Conservation (phyloP, 2,113 vertebrate species). For the Pollachius pollachius region DNA sequence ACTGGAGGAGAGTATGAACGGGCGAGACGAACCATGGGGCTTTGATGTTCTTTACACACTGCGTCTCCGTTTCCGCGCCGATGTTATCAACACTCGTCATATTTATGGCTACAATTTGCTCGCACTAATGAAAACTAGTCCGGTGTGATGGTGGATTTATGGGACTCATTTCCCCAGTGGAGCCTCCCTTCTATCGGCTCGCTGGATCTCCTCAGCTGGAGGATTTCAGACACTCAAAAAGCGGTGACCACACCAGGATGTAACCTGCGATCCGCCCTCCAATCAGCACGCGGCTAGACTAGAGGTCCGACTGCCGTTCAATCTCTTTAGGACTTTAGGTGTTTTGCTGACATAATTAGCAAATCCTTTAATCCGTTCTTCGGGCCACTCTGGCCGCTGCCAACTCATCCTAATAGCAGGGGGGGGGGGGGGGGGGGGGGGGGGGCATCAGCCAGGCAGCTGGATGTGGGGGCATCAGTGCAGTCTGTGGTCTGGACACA, state of each 20-base stretch:
- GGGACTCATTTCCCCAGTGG: constrained; percentile 7
- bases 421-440: neutral
- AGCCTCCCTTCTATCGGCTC: constrained; percentile 3
- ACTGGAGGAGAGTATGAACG: constrained; percentile 1
- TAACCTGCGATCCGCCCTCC: neutral
- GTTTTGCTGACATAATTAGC: constrained; percentile 44
- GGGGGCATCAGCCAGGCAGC: constrained; percentile 29
- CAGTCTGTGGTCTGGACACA: constrained; percentile 25
- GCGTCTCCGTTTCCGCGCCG: constrained; percentile 17
- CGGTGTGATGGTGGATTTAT: constrained; percentile 22
- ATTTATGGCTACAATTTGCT: constrained; percentile 24
- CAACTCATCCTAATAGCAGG: constrained; percentile 35
- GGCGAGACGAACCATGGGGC: constrained; percentile 30
- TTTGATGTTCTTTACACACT: constrained; percentile 33
- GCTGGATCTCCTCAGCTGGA: constrained; percentile 4
- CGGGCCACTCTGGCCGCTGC: constrained; percentile 18
- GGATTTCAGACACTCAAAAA: neutral
- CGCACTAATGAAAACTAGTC: constrained; percentile 33
- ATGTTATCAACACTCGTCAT: constrained; percentile 36
- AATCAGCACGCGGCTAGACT: neutral
- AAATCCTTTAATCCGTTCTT: constrained; percentile 53
- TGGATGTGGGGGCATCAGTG: constrained; percentile 39
- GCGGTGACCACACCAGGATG: neutral
- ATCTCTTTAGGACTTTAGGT: constrained; percentile 43
- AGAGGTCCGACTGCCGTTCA: neutral